Evolutionary conservation across 2,888 invertebrate species (phyloP), one percentile per base, ranked within the genome.

Genomic region (Augochlorella aurata): DNA sequence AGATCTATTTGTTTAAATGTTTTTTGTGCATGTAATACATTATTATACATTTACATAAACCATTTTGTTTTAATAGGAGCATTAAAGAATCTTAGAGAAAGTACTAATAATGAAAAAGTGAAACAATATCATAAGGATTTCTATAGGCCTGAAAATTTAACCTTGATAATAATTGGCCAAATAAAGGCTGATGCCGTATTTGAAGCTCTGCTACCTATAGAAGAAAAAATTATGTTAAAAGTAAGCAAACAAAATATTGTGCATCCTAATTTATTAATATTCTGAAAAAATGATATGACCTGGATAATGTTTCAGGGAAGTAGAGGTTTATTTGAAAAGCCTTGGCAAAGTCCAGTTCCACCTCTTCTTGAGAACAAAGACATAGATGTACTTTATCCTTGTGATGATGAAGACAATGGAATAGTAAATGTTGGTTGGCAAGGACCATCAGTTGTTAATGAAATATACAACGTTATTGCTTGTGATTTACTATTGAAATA

Each of bases 71-170:
- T 24, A 50, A 16, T 58, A 93, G 93, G 93, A 47, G 96, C 97
- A 74, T 95, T 98, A 95, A 95, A 96, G 90, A 98, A 98, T 93
- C 94, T 98, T 14, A 95, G 98, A 83, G 96, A 96, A 90, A 97
- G 97, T 79, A 98, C 97, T 61, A 96, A 95, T 79, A 97, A 97
- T 92, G 95, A 95, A 81, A 98, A 98, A 95, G 98, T 97, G 86
- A 95, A 95, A 87, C 94, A 95, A 18, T 99, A 96, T 92, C 98
- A 98, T 93, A 96, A 96, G 89, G 95, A 97, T 82, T 98, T 97
- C 94, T 99, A 98, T 93, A 95, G 98, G 38, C 96, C 98, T 2
- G 97, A 98, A 93, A 99, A 99, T 93, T 94, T 98, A 79, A 96
- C 97, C 82, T 94, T 98, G 4, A 96, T 98, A 74, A 96, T 98